Conservation (phyloP, 2,797 vertebrate species). For the Typhlichthys subterraneus region DNA sequence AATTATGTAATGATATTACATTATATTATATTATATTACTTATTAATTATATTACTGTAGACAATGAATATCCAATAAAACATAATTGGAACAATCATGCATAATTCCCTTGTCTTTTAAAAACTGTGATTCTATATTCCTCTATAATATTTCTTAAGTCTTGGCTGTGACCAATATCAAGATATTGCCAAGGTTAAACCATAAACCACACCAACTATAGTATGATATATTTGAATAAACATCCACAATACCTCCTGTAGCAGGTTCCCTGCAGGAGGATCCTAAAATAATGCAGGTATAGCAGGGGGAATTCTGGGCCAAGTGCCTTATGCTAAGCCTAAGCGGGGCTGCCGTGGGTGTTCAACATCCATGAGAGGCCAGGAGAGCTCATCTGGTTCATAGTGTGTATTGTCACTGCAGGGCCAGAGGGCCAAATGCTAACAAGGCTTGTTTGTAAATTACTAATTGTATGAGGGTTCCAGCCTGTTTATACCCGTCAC, state of each 20-base stretch:
- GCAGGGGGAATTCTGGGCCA: neutral
- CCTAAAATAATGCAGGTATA: neutral
- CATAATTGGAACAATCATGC: no score
- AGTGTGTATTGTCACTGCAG: constrained; percentile 50
- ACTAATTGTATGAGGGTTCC: constrained; percentile 32
- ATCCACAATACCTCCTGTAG: neutral
- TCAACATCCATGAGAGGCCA: constrained; percentile 66
- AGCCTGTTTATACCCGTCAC: constrained; percentile 37
- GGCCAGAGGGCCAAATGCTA: constrained; percentile 46
- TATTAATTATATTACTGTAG: no score
- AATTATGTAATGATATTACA: no score
- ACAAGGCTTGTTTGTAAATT: constrained; percentile 49
- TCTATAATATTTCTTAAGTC: no score
- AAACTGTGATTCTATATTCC: no score
- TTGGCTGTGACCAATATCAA: no score
- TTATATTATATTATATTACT: no score
- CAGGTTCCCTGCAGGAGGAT: neutral
- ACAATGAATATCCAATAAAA: no score
- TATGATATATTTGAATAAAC: neutral
- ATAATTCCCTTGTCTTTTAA: no score
- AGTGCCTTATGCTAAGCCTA: constrained; percentile 50
- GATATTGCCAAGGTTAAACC: no score
- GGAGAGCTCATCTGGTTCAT: constrained; percentile 63
- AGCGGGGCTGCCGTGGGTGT: constrained; percentile 33
- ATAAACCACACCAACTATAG: neutral